Percentiles rank a stretch among this genome's conserved stretches.
phyloP scores from a whole-genome alignment of 2,797 vertebrate species.

The Chelon labrosus region DNA sequence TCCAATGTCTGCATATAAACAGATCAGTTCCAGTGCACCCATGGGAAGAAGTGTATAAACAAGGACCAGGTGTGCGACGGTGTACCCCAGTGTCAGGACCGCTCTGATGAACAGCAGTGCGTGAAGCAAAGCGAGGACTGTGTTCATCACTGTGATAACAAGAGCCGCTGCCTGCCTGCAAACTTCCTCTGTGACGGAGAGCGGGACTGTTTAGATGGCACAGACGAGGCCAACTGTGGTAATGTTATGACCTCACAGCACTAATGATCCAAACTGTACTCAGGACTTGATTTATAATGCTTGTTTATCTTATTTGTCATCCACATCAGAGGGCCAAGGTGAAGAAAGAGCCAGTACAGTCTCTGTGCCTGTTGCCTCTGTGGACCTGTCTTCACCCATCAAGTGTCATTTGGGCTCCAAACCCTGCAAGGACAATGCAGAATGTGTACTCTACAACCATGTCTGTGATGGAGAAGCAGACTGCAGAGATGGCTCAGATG shows the following conservation, averaged over 20 bases:
- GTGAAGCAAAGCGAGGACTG: slow-evolving; percentile 73
- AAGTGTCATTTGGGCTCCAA: slow-evolving; percentile 71
- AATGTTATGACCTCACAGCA: slow-evolving; percentile 28
- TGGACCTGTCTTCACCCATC: slow-evolving; percentile 42
- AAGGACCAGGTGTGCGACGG: slow-evolving; percentile 84
- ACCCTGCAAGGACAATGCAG: slow-evolving; percentile 80
- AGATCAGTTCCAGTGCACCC: slow-evolving; percentile 88
- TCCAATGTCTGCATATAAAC: neutral
- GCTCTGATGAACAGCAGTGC: slow-evolving; percentile 87
- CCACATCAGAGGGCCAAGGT: slow-evolving; percentile 44
- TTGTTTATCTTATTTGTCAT: neutral
- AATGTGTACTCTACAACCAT: slow-evolving; percentile 83
- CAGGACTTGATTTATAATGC: neutral
- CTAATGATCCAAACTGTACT: too few relatives aligned
- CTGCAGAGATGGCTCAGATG: slow-evolving; percentile 91
- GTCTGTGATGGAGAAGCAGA: slow-evolving; percentile 89
- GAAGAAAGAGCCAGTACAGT: neutral
- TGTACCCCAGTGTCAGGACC: slow-evolving; percentile 84
- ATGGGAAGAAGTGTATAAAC: slow-evolving; percentile 79
- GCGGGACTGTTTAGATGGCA: slow-evolving; percentile 84
- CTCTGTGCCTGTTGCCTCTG: slow-evolving; percentile 39
- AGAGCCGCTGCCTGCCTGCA: slow-evolving; percentile 82
- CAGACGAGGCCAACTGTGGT: slow-evolving; percentile 88
- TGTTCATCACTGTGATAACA: slow-evolving; percentile 82
- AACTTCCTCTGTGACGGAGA: slow-evolving; percentile 88